These are phyloP conservation scores for Chaetogeoica ovagalla DNA, from an alignment of 2,888 invertebrate species.

Conservation along the genomic window DNA sequence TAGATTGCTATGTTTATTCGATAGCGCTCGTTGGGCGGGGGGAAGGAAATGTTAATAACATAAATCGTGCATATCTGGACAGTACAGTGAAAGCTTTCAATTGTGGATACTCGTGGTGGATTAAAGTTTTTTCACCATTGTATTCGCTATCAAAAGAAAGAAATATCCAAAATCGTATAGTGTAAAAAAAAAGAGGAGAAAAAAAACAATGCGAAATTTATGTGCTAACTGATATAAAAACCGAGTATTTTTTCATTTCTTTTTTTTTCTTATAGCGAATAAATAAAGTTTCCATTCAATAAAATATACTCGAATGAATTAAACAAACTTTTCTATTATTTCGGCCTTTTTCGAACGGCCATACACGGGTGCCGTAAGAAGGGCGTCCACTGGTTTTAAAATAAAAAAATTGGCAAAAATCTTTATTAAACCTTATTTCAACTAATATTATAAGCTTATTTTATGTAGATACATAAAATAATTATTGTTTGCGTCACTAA, in stretches of 20 bases:
- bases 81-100: neutral
- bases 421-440: too few species aligned
- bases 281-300: neutral
- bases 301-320: too few species aligned
- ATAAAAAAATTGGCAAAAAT: too few species aligned
- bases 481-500: too few species aligned
- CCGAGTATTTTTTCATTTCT: neutral
- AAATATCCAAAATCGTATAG: neutral
- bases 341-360: too few species aligned
- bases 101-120: neutral
- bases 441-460: too few species aligned
- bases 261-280: neutral
- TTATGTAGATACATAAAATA: too few species aligned
- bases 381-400: too few species aligned
- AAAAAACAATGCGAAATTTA: neutral
- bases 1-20: neutral
- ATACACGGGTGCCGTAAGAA: too few species aligned
- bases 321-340: neutral
- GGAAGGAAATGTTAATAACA: neutral
- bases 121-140: neutral
- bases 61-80: neutral
- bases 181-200: neutral
- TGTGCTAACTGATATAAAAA: neutral
- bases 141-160: neutral
- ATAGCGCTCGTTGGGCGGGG: constrained; percentile 3